Evolutionary conservation across 2,888 invertebrate genomes (phyloP).

Genomic region (Tenthredo scrophulariae): DNA sequence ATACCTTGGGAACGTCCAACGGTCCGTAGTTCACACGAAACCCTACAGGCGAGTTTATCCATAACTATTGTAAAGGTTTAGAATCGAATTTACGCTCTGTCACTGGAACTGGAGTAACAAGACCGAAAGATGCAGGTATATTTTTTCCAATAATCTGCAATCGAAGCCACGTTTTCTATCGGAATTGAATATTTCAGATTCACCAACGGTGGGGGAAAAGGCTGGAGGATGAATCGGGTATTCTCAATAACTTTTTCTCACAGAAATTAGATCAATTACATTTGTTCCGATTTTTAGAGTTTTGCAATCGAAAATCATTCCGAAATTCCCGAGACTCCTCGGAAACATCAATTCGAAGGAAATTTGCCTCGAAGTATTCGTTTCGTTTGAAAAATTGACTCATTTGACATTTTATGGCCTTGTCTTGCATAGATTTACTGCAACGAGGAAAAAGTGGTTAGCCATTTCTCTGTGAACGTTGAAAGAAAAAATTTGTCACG

Average conservation of each 20-base stretch:
- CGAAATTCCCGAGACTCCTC: not conserved
- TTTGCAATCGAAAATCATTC: not conserved
- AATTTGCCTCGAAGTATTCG: not conserved
- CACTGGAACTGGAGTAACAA: not conserved
- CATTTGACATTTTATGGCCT: not conserved
- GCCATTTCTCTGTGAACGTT: too few species aligned
- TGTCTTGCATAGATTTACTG: too few species aligned
- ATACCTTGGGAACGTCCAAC: not conserved
- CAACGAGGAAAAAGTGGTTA: too few species aligned
- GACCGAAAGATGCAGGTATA: not conserved
- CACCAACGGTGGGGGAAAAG: not conserved
- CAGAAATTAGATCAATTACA: not conserved
- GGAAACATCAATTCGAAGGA: not conserved
- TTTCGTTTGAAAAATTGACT: not conserved
- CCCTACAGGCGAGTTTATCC: not conserved
- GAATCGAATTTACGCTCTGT: not conserved
- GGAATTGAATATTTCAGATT: not conserved
- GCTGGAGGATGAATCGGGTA: not conserved
- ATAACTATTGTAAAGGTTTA: not conserved
- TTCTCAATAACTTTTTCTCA: not conserved
- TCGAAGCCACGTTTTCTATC: not conserved
- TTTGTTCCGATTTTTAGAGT: not conserved
- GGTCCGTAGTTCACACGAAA: conserved; percentile 6
- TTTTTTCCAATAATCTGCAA: not conserved
- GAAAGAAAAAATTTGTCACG: too few species aligned